Base-by-base conservation (phyloP, 2,797 vertebrate genomes). In the Melanotaenia nigrans region DNA sequence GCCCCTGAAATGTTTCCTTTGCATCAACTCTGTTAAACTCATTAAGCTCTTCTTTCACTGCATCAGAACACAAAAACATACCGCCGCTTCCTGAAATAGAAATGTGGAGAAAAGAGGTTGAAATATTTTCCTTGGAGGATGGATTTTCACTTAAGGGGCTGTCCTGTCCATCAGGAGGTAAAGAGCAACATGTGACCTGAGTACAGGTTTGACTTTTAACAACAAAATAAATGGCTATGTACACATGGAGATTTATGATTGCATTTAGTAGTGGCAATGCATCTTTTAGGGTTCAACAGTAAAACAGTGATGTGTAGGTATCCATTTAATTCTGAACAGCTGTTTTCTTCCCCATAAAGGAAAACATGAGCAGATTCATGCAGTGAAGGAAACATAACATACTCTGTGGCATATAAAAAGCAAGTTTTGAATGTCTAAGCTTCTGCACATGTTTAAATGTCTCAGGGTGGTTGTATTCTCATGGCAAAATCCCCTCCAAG, bases 1-100 rank as follows among this genome's bases (percentile, higher is more conserved):
- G 63, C 42, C 40, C 55, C 33, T 28, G 9, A 69, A 14, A 38
- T n/a, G 40, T 77, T 82, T 69, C 69, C 42, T 82, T 72, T 67
- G 64, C 59, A 81, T 85, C 59, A 75, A 40, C 65, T 65, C 86
- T 92, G 91, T 57, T 78, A 83, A 89, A 89, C 67, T 71, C 85
- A 90, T 92, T 79, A 88, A 59, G 62, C 71, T 79, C 61, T 69
- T 64, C 49, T 68, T 69, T 83, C 71, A 68, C 60, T 66, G 38
- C 53, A 78, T 72, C 40, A 67, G 56, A 81, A 72, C 12, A 53
- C 24, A 57, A 55, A 79, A 71, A 78, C 60, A 76, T 61, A 75
- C 63, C 1, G 25, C 66, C 69, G 57, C 72, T 67, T 79, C 85
- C 74, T 86, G 61, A 90, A 88, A 88, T 82, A 84, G 77, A 88